Evolutionary conservation across 2,888 invertebrate species (phyloP), one percentile per base, ranked within the genome.

Genomic region (Aquatica leii): DNA sequence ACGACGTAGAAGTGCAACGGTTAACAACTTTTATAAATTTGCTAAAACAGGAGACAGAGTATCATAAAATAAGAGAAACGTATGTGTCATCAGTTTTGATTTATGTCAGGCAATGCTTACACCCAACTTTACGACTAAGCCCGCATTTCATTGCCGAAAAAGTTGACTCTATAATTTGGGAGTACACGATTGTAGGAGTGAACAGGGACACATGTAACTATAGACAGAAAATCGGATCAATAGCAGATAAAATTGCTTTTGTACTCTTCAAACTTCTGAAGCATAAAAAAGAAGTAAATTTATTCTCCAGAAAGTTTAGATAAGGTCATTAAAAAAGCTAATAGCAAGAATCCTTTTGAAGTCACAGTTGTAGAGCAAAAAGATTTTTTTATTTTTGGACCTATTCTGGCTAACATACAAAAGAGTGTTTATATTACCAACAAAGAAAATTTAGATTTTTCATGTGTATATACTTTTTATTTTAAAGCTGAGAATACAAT

Each of bases 81-180:
- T 12, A 43, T 20, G 17, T 21, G 57, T 68, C 11, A 64, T 71
- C 9, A 50, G 50, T 18, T 69, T 72, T 62, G 70, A 70, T 37
- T 37, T 6, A 11, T 11, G 9, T 2, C 11, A 37, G 37, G 37
- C n/a, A 37, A 37, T 37, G 37, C 37, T 11, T 6, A 37, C 9
- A 37, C 37, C 37, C 11, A 37, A 37, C 4, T 11, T 37, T 37
- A 37, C 37, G 11, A 37, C 37, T 37, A 11, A 6, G 4, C 24
- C 24, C 24, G 24, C 24, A 24, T 24, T 24, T 24, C 6, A 24
- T 31, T 4, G 5, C 9, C 5, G 31, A 4, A 6, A 9, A 4
- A 6, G 4, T 6, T 31, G n/a, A n/a, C n/a, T n/a, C n/a, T n/a
- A n/a, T n/a, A n/a, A n/a, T n/a, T n/a, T n/a, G n/a, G n/a, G n/a